A percentile compares a stretch with the other conserved stretches of the same genome.
These are phyloP conservation scores for Liolophura sinensis DNA, from an alignment of 1,140 invertebrate genomes.

Conservation along the genomic window DNA sequence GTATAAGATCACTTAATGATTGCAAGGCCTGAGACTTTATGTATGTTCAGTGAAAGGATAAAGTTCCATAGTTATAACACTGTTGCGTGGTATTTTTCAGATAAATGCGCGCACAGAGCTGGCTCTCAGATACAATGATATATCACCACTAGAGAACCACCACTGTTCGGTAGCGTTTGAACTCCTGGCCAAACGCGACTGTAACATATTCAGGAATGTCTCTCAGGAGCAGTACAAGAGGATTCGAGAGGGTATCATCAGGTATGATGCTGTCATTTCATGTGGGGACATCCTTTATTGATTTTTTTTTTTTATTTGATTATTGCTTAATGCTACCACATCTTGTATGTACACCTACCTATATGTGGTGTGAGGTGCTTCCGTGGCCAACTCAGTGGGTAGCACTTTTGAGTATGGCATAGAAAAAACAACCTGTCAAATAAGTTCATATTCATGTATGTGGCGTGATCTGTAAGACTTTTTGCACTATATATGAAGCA, in stretches of 20 bases:
- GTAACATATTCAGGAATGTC: constrained; percentile 77
- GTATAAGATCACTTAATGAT: too few relatives aligned
- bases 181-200: constrained; percentile 72
- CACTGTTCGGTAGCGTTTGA: constrained; percentile 83
- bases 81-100: constrained; percentile 40
- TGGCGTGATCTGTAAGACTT: too few relatives aligned
- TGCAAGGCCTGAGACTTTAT: neutral
- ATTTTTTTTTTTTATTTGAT: too few relatives aligned
- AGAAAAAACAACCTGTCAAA: too few relatives aligned
- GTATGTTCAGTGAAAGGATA: neutral
- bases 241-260: constrained; percentile 79
- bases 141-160: constrained; percentile 85
- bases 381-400: too few relatives aligned
- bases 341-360: constrained; percentile 4
- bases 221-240: constrained; percentile 66
- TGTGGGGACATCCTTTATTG: neutral
- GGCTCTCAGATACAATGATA: constrained; percentile 83
- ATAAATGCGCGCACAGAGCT: constrained; percentile 85
- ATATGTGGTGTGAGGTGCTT: neutral
- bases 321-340: neutral
- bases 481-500: too few relatives aligned
- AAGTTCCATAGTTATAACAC: neutral
- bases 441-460: too few relatives aligned
- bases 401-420: too few relatives aligned
- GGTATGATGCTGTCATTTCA: constrained; percentile 27